Conservation (phyloP, 2,888 invertebrate species). For the Caradrina clavipalpis region DNA sequence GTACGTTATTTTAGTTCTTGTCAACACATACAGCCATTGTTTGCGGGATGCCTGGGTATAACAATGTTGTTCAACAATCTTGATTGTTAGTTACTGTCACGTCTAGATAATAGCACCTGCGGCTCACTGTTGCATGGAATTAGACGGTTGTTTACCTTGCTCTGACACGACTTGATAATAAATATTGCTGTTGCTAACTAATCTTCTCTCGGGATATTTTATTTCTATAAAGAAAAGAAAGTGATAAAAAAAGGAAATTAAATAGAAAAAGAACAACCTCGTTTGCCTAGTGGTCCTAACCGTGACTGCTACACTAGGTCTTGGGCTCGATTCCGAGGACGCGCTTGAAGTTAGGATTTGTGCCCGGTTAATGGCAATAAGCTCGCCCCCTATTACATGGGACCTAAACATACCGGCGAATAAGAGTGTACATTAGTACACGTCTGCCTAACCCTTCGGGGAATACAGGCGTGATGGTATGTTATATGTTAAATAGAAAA, state of each 20-base stretch:
- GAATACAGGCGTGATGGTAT: too few relatives aligned
- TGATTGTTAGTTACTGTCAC: slow-evolving; percentile 54
- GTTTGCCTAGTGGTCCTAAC: too few relatives aligned
- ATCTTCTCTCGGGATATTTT: slow-evolving; percentile 27
- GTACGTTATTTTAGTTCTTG: slow-evolving; percentile 64
- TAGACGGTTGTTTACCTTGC: slow-evolving; percentile 23
- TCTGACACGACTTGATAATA: slow-evolving; percentile 18
- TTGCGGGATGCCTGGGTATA: slow-evolving; percentile 52
- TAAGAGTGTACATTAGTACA: too few relatives aligned
- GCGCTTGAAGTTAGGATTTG: too few relatives aligned
- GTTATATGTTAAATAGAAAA: too few relatives aligned
- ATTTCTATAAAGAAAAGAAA: slow-evolving; percentile 39
- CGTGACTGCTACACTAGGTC: too few relatives aligned
- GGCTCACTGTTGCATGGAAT: slow-evolving; percentile 27
- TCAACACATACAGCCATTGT: slow-evolving; percentile 63
- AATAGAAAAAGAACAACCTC: too few relatives aligned
- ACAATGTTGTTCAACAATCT: slow-evolving; percentile 63
- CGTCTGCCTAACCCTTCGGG: too few relatives aligned
- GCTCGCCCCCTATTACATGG: too few relatives aligned
- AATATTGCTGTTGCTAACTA: slow-evolving; percentile 24
- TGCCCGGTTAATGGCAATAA: too few relatives aligned
- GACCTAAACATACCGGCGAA: too few relatives aligned
- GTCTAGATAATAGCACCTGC: slow-evolving; percentile 46
- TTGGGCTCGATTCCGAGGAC: too few relatives aligned
- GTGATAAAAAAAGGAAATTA: slow-evolving; percentile 54